Evolutionary conservation across 1,140 invertebrate species (phyloP).

Genomic region (Trachymyrmex cornetzi): DNA sequence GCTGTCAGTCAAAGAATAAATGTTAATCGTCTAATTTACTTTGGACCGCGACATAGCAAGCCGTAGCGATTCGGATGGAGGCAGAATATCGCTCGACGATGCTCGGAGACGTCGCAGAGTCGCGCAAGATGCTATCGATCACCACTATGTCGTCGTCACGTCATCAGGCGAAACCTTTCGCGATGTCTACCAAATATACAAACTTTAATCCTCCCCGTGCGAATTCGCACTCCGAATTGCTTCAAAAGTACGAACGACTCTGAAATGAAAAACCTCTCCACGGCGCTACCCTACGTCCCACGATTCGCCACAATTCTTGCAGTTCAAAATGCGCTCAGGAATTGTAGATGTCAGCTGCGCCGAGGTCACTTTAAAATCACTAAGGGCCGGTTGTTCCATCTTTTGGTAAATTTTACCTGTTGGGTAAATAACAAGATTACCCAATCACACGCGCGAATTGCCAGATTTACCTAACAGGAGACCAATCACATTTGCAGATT

Average conservation of each 20-base stretch:
- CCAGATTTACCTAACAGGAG: too few relatives aligned
- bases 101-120: neutral
- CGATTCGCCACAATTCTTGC: too few relatives aligned
- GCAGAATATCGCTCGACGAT: neutral
- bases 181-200: neutral
- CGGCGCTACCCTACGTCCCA: too few relatives aligned
- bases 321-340: neutral
- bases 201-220: neutral
- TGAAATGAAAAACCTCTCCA: too few relatives aligned
- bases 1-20: neutral
- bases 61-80: neutral
- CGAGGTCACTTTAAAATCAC: too few relatives aligned
- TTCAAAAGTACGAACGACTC: too few relatives aligned
- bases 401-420: too few relatives aligned
- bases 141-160: slow-evolving; percentile 1
- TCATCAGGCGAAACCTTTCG: neutral
- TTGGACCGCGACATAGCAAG: neutral
- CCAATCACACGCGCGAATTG: too few relatives aligned
- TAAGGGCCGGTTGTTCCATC: too few relatives aligned
- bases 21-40: slow-evolving; percentile 47
- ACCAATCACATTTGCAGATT: too few relatives aligned
- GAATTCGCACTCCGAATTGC: neutral
- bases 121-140: neutral
- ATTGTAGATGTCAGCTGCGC: slow-evolving; percentile 25
- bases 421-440: too few relatives aligned